Evolutionary conservation across 2,113 vertebrate genomes (phyloP), one percentile per base, ranked within the genome.

Genomic region (Sturnus vulgaris): DNA sequence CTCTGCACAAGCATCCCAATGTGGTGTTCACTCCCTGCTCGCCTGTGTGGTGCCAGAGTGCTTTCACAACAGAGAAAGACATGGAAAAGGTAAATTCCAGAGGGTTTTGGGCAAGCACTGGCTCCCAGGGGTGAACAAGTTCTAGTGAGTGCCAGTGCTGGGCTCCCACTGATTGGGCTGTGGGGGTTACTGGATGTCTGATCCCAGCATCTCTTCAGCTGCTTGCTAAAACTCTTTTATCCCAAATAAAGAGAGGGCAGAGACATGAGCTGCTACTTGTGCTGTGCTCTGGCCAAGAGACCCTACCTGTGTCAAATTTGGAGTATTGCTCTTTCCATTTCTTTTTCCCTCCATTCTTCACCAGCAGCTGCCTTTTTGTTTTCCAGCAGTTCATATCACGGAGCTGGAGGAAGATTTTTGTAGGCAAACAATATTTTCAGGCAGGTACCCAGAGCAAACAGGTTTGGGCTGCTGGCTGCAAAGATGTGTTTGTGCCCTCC

Each of bases 41-140:
- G 8, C 22, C 63, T 46, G 15, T 19, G 20, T 1, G 2, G 39
- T 71, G 50, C 56, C 55, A 0, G 0, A 50, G 37, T 12, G 44
- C 33, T 71, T 68, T 64, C 39, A 13, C 22, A 30, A 5, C 55
- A 49, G 21, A 17, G 10, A 14, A 87, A 27, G 37, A 70, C 47
- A 31, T 47, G 44, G 9, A 56, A 10, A 23, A 39, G 12, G 53
- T 35, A 17, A 66, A 75, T 64, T 80, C 65, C 53, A 65, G 71
- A 55, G 37, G 24, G 5, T 9, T 81, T 87, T 12, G 31, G 17
- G n/a, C 20, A 28, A 31, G 28, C 12, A 44, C 2, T 2, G 2
- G 9, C 21, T 89, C n/a, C 42, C 21, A 46, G 15, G 20, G 7
- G 4, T 57, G 75, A 69, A 28, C 5, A 19, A 53, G 5, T 44